Evolutionary conservation across 64 coral and sea anemone species (phyloP), one percentile per base, ranked within the genome.

Genomic region (Hydrozoanthus tunicans): DNA sequence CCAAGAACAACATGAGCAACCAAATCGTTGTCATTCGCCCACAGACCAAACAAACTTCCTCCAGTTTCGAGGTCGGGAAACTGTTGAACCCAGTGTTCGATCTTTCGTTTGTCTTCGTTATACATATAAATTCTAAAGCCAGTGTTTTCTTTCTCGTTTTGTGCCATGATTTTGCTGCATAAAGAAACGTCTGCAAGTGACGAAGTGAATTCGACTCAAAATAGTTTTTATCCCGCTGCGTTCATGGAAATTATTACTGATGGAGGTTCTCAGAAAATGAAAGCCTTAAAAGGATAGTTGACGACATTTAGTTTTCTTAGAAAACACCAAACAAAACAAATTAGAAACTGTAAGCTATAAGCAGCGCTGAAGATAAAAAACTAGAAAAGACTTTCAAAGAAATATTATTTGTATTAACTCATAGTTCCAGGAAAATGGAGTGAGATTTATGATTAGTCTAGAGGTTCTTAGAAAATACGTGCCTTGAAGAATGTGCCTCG

Each of bases 31-130:
- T 80, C 14, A 58, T 65, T 85, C 53, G 73, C 91, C 94, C 94
- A 96, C 69, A 96, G 74, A 75, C 94, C 94, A 93, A 96, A 96
- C 10, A 96, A 62, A 77, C 90, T 96, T 59, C 94, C 94, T n/a
- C 94, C 94, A 0, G 94, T 96, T 59, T 96, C 94, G 12, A 78
- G 75, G 11, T 72, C 17, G 13, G 94, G 94, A 14, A 90, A 84
- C 25, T 53, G 80, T 6, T 77, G 63, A 53, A 93, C 91, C 62
- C 83, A 85, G 0, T 11, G 0, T 9, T 3, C 17, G 57, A 96
- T 96, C 23, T 24, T 72, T 6, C 80, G 25, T 14, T 62, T 5
- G 53, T 96, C 94, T 8, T 96, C 56, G 43, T 93, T 1, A 14
- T 91, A 96, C 80, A 96, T 91, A 23, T 51, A 43, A 58, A 93